Evolutionary conservation across 2,888 invertebrate species (phyloP), one percentile per base, ranked within the genome.

Genomic region (Dyspetes luteomarginatus): DNA sequence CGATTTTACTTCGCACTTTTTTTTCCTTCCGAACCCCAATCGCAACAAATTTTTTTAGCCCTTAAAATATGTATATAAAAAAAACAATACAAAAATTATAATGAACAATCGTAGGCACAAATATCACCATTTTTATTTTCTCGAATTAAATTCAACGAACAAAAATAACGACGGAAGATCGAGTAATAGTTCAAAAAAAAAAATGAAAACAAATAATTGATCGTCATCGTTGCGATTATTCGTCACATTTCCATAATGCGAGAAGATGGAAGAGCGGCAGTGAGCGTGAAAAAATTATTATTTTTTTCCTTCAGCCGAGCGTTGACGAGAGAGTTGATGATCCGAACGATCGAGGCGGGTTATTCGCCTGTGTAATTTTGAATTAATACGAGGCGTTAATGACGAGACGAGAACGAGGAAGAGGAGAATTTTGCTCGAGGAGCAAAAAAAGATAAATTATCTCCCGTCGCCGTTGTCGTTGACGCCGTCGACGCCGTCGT

Each of bases 341-440:
- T 72, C 72, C 52, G 9, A 19, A n/a, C n/a, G n/a, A n/a, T n/a
- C 72, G n/a, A 22, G 12, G 50, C 28, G 68, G 56, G 52, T 72
- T 80, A 30, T 71, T 68, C 64, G 48, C 64, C 67, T 65, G 79
- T 79, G 75, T 79, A 82, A 79, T 82, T 82, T 76, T 36, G 79
- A 76, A 82, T 82, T 79, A 82, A 82, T 82, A 83, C 73, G 73
- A 77, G 72, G 83, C 74, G 77, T 75, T 68, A 75, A 75, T 77
- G 65, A 80, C 74, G 48, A 71, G 43, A 36, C 62, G 56, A 26
- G 45, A 60, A 28, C 41, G n/a, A 17, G 22, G 41, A 58, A 9
- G 43, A 4, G 15, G n/a, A 45, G 22, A 36, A 4, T 22, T 43
- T 48, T 22, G 56, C 28, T 4, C 9, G 36, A 15, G 50, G 12